Evolutionary conservation across 2,113 vertebrate species (phyloP).

Genomic region (Isichthys henryi): DNA sequence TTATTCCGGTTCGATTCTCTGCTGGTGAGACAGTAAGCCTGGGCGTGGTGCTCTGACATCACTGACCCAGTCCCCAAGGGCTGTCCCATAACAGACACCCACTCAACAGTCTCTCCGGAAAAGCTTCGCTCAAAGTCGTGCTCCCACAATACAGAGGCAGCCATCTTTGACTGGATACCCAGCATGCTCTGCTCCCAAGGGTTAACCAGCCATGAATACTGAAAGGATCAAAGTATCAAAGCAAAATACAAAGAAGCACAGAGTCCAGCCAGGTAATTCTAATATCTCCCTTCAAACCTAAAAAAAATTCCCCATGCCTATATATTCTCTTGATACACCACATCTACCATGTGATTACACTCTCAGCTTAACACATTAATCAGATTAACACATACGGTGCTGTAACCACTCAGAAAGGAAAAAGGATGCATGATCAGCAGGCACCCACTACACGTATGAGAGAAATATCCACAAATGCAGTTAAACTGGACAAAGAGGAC

Average conservation of each 20-base stretch:
- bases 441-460: too few relatives aligned
- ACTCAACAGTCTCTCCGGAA: not conserved
- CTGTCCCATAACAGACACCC: not conserved
- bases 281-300: not conserved
- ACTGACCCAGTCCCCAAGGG: not conserved
- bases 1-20: not conserved
- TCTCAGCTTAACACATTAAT: not conserved
- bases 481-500: not conserved
- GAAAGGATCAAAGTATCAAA: not conserved
- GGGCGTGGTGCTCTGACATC: not conserved
- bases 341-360: not conserved
- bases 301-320: not conserved
- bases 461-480: not conserved
- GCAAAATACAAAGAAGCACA: not conserved
- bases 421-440: not conserved
- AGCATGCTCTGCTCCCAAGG: not conserved
- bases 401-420: not conserved
- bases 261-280: not conserved
- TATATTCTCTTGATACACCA: not conserved
- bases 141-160: not conserved
- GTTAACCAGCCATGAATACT: not conserved
- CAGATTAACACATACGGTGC: not conserved
- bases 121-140: not conserved
- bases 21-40: not conserved
- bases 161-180: not conserved